Percentiles rank a stretch among this genome's conserved stretches.
Evolutionary conservation across 2,797 vertebrate species (phyloP).

Genomic region (Hydrophis major): DNA sequence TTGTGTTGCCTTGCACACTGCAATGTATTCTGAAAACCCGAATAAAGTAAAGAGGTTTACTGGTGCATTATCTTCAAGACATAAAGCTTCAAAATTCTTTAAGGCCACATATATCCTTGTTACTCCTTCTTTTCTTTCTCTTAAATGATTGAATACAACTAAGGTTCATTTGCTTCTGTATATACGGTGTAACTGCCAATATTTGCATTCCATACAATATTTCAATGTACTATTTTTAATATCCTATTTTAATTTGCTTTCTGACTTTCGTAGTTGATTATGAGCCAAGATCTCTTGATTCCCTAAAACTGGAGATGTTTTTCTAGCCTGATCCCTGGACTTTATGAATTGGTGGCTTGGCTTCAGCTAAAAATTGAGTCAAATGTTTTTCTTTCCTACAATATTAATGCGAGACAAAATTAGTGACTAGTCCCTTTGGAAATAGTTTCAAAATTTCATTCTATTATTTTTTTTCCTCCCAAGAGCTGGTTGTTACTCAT

Average conservation of each 20-base stretch:
- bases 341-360: slow-evolving; percentile 13
- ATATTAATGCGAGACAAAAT: slow-evolving; percentile 35
- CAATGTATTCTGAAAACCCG: not conserved
- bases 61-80: not conserved
- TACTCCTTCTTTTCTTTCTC: not conserved
- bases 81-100: not conserved
- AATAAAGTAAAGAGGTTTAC: not conserved
- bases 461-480: not conserved
- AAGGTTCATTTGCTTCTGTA: slow-evolving; percentile 16
- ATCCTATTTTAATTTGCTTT: slow-evolving; percentile 37
- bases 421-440: slow-evolving; percentile 53
- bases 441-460: slow-evolving; percentile 27
- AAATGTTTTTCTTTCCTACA: slow-evolving; percentile 49
- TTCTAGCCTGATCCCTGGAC: slow-evolving; percentile 27
- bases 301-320: slow-evolving; percentile 41
- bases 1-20: no score
- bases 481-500: slow-evolving; percentile 39
- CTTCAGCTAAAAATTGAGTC: slow-evolving; percentile 30
- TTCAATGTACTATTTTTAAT: not conserved
- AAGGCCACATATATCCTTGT: not conserved
- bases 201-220: slow-evolving; percentile 26
- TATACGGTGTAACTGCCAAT: not conserved
- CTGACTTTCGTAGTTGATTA: slow-evolving; percentile 31
- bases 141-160: not conserved
- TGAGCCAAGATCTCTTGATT: slow-evolving; percentile 34